phyloP scores from a whole-genome alignment of 2,113 vertebrate species.

The Varanus komodoensis region DNA sequence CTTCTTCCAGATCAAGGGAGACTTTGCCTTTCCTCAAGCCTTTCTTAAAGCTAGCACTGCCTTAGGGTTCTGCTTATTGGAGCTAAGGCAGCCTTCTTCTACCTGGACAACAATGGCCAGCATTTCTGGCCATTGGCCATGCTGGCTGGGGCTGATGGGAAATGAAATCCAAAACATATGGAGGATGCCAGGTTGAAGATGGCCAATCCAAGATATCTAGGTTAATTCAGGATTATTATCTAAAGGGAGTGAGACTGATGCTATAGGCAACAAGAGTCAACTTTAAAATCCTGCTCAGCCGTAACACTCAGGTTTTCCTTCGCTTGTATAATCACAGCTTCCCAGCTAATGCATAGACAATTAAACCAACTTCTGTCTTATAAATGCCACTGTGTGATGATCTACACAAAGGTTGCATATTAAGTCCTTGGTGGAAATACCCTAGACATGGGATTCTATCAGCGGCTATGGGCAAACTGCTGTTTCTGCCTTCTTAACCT shows the following conservation, averaged over 20 bases:
- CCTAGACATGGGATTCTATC: background rate
- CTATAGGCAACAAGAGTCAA: background rate
- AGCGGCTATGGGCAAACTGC: too few species aligned
- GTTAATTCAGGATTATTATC: background rate
- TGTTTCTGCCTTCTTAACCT: background rate
- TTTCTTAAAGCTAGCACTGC: background rate
- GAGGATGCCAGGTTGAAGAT: background rate
- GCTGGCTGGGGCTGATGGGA: too few species aligned
- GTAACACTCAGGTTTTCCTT: background rate
- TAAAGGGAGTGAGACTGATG: background rate
- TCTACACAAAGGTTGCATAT: background rate
- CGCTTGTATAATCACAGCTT: background rate
- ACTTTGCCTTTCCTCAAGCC: background rate
- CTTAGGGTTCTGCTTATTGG: background rate
- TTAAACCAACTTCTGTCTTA: background rate
- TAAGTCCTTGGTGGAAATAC: background rate
- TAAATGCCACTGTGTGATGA: background rate
- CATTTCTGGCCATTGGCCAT: too few species aligned
- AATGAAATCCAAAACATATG: too few species aligned
- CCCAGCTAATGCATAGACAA: background rate
- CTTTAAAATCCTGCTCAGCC: background rate
- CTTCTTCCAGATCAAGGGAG: background rate
- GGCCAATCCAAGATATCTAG: background rate
- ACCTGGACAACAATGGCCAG: too few species aligned
- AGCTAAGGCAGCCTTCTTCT: background rate